These are phyloP conservation scores for Loriculus beryllinus DNA, from an alignment of 2,797 vertebrate genomes.

Conservation along the genomic window DNA sequence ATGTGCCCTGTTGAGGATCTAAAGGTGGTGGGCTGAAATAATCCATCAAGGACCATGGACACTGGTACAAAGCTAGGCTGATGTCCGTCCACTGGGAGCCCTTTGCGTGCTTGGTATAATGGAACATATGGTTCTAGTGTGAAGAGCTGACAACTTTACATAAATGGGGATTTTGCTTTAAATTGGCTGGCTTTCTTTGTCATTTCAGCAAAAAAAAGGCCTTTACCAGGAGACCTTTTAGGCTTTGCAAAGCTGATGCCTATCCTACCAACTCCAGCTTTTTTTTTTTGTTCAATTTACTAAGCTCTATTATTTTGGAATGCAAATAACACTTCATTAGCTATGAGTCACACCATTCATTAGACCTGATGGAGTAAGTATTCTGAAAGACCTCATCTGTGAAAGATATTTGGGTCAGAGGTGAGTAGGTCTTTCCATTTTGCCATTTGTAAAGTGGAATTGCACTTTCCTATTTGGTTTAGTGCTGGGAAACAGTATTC, in stretches of 20 bases:
- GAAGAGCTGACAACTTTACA: not conserved
- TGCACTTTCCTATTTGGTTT: not conserved
- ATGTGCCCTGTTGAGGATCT: not conserved
- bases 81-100: not conserved
- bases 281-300: not conserved
- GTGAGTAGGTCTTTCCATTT: not conserved
- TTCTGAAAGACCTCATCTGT: not conserved
- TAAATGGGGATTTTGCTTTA: not conserved
- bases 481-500: not conserved
- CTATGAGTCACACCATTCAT: not conserved
- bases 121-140: not conserved
- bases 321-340: not conserved
- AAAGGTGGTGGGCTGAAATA: not conserved
- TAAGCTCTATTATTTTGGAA: not conserved
- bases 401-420: not conserved
- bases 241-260: not conserved
- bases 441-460: not conserved
- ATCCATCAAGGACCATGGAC: not conserved
- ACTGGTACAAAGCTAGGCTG: not conserved
- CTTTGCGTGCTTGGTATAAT: not conserved
- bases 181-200: not conserved
- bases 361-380: not conserved
- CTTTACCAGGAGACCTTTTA: not conserved
- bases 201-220: not conserved
- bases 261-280: not conserved